Conservation (phyloP, 2,888 invertebrate species). For the Platypus cylindrus region DNA sequence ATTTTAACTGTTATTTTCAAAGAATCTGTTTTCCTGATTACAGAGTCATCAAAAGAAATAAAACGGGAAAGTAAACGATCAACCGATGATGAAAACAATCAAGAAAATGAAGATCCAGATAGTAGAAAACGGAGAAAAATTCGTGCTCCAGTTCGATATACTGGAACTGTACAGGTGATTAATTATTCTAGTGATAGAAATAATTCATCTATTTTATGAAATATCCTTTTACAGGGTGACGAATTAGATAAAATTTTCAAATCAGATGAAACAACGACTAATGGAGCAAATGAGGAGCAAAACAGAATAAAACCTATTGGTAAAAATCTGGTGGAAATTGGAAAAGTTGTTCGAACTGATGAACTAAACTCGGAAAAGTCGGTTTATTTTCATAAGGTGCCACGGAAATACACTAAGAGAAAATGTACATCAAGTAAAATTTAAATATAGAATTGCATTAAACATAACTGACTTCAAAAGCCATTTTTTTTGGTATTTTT, state of each 20-base stretch:
- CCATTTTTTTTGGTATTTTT: neutral
- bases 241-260: constrained; percentile 61
- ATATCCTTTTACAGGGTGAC: constrained; percentile 42
- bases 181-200: neutral
- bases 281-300: constrained; percentile 22
- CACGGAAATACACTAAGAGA: constrained; percentile 15
- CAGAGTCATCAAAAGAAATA: neutral
- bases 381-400: neutral
- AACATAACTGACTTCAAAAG: constrained; percentile 2
- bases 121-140: constrained; percentile 46
- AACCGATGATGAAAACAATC: constrained; percentile 15
- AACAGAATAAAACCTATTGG: constrained; percentile 14
- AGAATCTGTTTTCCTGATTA: neutral
- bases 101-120: constrained; percentile 18
- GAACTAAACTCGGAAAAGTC: constrained; percentile 1
- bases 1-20: neutral
- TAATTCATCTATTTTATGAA: neutral
- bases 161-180: constrained; percentile 50
- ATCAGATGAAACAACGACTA: too few species aligned
- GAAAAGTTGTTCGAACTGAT: constrained; percentile 6
- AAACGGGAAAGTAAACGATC: too few species aligned
- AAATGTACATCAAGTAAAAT: constrained; percentile 17
- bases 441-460: neutral
- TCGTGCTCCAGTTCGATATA: constrained; percentile 50
- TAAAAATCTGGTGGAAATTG: constrained; percentile 17